Evolutionary conservation across 2,113 vertebrate species (phyloP), one percentile per base, ranked within the genome.

Genomic region (Guaruba guarouba): DNA sequence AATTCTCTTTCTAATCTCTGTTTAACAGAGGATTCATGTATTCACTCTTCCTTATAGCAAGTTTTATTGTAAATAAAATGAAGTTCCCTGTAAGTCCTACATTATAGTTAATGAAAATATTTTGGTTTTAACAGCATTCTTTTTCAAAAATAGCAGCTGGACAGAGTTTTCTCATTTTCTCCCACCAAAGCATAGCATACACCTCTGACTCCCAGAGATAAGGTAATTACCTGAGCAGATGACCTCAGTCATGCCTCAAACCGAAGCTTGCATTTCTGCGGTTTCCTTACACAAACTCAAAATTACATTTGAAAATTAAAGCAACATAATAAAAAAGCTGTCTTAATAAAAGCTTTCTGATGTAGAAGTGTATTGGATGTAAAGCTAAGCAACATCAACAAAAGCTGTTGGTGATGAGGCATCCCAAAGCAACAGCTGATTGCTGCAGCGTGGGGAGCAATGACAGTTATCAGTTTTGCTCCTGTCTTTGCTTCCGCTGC

Each of bases 161-260:
- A 41, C 41, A 86, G 92, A 92, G 82, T 89, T 82, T 76, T 88
- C 92, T 94, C 59, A 23, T 95, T 76, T 95, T 82, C 43, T 48
- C 33, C n/a, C 55, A 78, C n/a, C 33, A 37, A 17, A 39, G 54
- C n/a, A 19, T 11, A 66, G 6, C 43, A n/a, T n/a, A 4, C 9
- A 59, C 62, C 73, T 86, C 62, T 37, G 24, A 29, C 59, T 35
- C 62, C 73, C 83, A 73, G 84, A 91, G 86, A 95, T 88, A 92
- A 92, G 46, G 74, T 39, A 17, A 62, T 25, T 9, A 35, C 11
- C 64, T 5, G 48, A 82, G 84, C 80, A 87, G 95, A 94, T 76
- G 86, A 94, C 48, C 57, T 74, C 46, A 54, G 35, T 48, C 31
- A 31, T 3, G 5, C 51, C 73, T 46, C 82, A 70, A 25, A 22